These are phyloP conservation scores for Volucella bombylans DNA, from an alignment of 2,888 invertebrate species.

Conservation along the genomic window DNA sequence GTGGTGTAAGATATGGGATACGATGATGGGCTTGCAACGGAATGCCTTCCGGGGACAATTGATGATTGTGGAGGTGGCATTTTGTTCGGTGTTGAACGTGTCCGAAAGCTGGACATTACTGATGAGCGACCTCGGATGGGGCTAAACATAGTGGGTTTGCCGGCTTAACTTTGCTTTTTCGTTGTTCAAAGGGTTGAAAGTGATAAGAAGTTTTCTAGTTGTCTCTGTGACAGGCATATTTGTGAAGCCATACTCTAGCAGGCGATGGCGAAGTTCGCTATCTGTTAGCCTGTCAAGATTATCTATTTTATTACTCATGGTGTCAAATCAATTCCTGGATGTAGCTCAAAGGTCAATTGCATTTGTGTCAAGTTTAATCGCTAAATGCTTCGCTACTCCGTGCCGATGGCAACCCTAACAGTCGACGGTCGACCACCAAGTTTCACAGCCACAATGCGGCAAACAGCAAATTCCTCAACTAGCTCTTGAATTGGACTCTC, in stretches of 20 bases:
- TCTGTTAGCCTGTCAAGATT: constrained; percentile 78
- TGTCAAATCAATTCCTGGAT: constrained; percentile 20
- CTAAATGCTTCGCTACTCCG: too few relatives aligned
- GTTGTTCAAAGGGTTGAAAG: constrained; percentile 86
- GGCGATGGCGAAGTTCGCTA: constrained; percentile 79
- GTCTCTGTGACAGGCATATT: constrained; percentile 92
- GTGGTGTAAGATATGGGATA: too few relatives aligned
- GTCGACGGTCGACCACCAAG: constrained; percentile 55
- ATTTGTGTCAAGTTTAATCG: constrained; percentile 39
- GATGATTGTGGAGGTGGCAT: constrained; percentile 64
- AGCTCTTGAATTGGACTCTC: constrained; percentile 38
- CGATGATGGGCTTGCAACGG: too few relatives aligned
- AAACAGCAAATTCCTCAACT: constrained; percentile 48
- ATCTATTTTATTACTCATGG: constrained; percentile 75
- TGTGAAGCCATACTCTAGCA: constrained; percentile 87
- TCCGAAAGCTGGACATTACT: too few relatives aligned
- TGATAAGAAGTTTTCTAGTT: constrained; percentile 89
- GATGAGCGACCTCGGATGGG: constrained; percentile 47
- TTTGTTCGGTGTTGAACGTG: constrained; percentile 57
- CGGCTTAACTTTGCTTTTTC: constrained; percentile 81
- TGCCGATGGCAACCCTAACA: constrained; percentile 52
- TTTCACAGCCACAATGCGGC: constrained; percentile 48
- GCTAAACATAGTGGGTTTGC: constrained; percentile 77
- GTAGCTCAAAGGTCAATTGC: constrained; percentile 22
- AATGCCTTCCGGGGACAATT: constrained; percentile 45